Conservation (phyloP, 2,113 vertebrate species). For the Sminthopsis crassicaudata region DNA sequence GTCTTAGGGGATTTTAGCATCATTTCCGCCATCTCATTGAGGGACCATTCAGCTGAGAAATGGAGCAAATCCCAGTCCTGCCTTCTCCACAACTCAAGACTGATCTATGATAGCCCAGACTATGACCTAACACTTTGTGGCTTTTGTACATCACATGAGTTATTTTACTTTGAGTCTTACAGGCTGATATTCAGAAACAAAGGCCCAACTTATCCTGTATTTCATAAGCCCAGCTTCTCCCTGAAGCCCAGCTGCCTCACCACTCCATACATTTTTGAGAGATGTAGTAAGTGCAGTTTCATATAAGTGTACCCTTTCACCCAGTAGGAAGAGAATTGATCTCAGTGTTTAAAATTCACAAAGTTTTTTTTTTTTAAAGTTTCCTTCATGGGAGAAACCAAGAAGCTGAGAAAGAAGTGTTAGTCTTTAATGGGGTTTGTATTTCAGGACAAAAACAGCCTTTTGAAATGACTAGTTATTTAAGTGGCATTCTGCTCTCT, state of each 20-base stretch:
- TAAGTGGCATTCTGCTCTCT: not conserved
- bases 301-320: slow-evolving; percentile 1
- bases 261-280: not conserved
- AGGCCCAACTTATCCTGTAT: slow-evolving; percentile 18
- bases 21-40: not conserved
- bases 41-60: slow-evolving; percentile 16
- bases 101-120: not conserved
- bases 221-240: not conserved
- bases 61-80: not conserved
- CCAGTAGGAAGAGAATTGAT: slow-evolving; percentile 12
- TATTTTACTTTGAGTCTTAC: not conserved
- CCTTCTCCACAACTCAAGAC: not conserved
- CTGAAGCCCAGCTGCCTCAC: not conserved
- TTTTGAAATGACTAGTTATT: slow-evolving; percentile 57
- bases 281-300: not conserved
- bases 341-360: slow-evolving; percentile 53
- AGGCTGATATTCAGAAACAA: not conserved
- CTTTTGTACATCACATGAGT: not conserved
- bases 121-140: not conserved
- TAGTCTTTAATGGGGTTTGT: slow-evolving; percentile 16
- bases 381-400: slow-evolving; percentile 1
- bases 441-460: slow-evolving; percentile 29
- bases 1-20: not conserved
- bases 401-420: rapidly evolving
- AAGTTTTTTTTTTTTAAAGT: not conserved